Conservation (phyloP, 2,113 vertebrate genomes). For the Heliornis fulica region DNA sequence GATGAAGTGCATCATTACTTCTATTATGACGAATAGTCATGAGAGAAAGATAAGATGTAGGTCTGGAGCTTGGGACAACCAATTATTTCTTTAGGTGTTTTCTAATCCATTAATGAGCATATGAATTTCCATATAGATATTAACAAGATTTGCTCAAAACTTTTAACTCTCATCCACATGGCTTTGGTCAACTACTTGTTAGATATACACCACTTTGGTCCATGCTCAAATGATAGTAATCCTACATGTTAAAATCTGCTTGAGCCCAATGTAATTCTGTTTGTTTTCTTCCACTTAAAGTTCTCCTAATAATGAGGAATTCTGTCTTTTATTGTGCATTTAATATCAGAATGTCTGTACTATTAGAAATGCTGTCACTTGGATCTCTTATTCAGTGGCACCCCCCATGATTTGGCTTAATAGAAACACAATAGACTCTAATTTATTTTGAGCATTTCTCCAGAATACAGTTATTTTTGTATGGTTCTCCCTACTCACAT, state of each 20-base stretch:
- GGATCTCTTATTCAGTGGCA: neutral
- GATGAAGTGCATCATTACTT: neutral
- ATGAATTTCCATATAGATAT: neutral
- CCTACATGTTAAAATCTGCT: neutral
- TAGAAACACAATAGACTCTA: neutral
- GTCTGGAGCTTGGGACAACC: neutral
- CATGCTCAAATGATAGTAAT: neutral
- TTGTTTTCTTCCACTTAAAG: neutral
- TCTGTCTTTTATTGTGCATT: neutral
- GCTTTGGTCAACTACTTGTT: neutral
- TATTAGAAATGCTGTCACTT: neutral
- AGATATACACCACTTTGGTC: neutral
- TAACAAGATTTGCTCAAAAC: neutral
- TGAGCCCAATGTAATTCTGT: accelerated
- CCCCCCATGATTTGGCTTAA: neutral
- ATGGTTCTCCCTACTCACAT: neutral
- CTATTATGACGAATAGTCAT: neutral
- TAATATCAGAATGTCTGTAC: neutral
- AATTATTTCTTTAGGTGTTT: neutral
- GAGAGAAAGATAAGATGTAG: neutral
- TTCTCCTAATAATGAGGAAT: neutral
- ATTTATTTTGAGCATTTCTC: neutral
- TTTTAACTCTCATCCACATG: neutral
- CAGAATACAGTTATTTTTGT: neutral
- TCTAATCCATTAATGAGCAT: neutral